Evolutionary conservation across 2,888 invertebrate genomes (phyloP), one percentile per base, ranked within the genome.

Genomic region (Tiphia femorata): DNA sequence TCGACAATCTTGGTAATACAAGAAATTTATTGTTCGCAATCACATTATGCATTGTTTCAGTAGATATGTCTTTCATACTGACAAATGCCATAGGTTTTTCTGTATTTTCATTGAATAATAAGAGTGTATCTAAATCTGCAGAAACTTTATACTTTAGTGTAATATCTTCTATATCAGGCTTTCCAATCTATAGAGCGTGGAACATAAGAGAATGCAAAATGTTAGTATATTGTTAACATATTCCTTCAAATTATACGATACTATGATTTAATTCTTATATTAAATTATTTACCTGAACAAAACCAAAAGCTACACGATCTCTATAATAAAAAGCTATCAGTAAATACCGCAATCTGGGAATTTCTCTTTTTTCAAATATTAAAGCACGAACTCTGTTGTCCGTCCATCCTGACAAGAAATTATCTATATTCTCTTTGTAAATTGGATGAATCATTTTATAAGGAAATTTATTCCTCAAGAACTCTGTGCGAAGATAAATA

Each of bases 331-430:
- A 96, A 27, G 97, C 96, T 61, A 94, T 91, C 62, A 96, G 88
- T 64, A 97, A 86, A 85, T 97, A 98, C 63, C 97, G 86, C 50
- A 97, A 87, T 47, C 96, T 88, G 49, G 94, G 90, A 8, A 89
- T 88, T 61, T 87, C 88, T 56, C 90, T 86, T 58, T 92, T 92
- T 77, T 95, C 93, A 84, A 97, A 94, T 74, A 97, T 91, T 51
- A 98, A 85, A 23, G 94, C 96, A 64, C 97, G 88, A 35, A 97
- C 95, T 82, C 91, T 89, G 84, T 98, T 98, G 85, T 98, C 97
- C 58, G 89, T 89, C 92, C 97, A 97, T 49, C 96, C 95, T 40
- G 88, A 89, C 23, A 97, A 87, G 81, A 97, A 97, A 5, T 86
- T 85, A 43, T 93, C 90, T 29, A 93, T 86, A 75, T 91, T 93